Conservation (phyloP, 2,113 vertebrate species). For the Cyphomyrus discorhynchus region DNA sequence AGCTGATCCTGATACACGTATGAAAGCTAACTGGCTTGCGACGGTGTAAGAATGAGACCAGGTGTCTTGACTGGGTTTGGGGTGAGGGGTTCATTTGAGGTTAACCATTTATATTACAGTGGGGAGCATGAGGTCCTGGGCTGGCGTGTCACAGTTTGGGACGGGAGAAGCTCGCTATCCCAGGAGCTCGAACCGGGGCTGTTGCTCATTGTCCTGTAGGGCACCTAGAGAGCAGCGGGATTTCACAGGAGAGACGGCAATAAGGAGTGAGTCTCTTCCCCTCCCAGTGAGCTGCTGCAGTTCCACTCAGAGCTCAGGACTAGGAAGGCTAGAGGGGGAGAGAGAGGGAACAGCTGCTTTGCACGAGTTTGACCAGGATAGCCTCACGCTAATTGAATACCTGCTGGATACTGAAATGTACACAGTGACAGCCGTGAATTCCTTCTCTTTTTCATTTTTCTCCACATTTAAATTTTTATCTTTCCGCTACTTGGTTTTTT, state of each 20-base stretch:
- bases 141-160: not conserved
- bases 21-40: not conserved
- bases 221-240: conserved; percentile 33
- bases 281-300: not conserved
- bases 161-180: conserved; percentile 3
- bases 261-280: conserved; percentile 53
- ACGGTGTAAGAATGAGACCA: not conserved
- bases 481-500: not conserved
- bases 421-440: not conserved
- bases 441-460: not conserved
- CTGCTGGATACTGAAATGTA: conserved; percentile 16
- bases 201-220: conserved; percentile 30
- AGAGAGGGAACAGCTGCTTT: not conserved
- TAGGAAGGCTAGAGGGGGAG: not conserved
- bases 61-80: not conserved
- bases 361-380: not conserved
- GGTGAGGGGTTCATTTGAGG: not conserved
- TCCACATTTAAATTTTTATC: not conserved
- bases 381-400: not conserved
- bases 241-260: conserved; percentile 63
- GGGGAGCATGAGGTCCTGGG: not conserved
- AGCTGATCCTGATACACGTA: not conserved
- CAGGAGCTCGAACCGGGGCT: conserved; percentile 50
- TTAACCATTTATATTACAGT: not conserved
- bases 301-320: not conserved